Base-by-base conservation (phyloP, 2,888 invertebrate species). In the Zelleria hepariella region DNA sequence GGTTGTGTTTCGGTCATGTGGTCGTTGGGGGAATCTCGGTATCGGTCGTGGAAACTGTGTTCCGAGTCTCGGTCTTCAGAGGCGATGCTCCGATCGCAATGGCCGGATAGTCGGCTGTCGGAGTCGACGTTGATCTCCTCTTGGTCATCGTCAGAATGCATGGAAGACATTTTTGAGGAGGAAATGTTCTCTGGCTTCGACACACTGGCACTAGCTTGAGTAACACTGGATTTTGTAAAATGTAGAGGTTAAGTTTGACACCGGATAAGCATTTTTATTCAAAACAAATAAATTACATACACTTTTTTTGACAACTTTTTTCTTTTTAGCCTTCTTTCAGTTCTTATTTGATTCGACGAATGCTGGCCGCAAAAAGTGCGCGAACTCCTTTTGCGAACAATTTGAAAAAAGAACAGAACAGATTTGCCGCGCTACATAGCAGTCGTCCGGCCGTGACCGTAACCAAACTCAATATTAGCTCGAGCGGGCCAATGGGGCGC, bases 51-150 rank as follows among this genome's bases (percentile, higher is more conserved):
- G 66, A 81, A 88, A 67, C 91, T 91, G 61, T 90, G 90, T 62
- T 91, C 91, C 57, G 92, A 91, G 61, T 86, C 85, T 18, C 83
- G 72, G 61, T 88, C 86, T 66, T 92, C 92, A 62, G 92, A 92
- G 53, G 89, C 90, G 23, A 87, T 73, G 63, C 89, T 89, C 63
- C 88, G 80, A 59, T 89, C 89, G 63, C 87, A 86, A 24, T 82
- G 84, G 3, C 85, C 88, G 48, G 92, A 92, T 59, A 92, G 71
- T 60, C 92, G 84, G 69, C 91, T 92, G 75, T 93, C 92, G 48
- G 92, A 92, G 68, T 92, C 85, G 67, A 93, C 92, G 71, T 93
- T 93, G 67, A 93, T 93, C 81, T 93, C 92, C 65, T 91, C 91
- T 70, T 92, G 92, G 65, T 92, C 92, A 66, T 92, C 92, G 73